Base-by-base conservation (phyloP, 2,888 invertebrate genomes). In the Acleris literana region DNA sequence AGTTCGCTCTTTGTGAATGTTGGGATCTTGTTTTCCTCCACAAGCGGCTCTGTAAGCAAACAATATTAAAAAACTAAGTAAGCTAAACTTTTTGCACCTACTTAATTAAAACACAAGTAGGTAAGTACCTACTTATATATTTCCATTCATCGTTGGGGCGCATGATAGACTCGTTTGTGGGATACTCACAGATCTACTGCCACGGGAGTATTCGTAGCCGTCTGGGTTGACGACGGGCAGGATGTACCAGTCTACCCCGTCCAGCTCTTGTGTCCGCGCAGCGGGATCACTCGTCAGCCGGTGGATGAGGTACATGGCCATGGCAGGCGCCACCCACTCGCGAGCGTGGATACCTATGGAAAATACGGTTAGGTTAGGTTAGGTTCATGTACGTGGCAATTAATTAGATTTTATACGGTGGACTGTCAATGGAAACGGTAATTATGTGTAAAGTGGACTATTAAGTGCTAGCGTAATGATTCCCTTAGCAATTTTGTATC, bases 161-260 rank as follows among this genome's bases (percentile, higher is more conserved):
- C 13, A 7, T 9, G 9, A 13, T 9, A 39, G 11, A 39, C 33
- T 11, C 11, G 13, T 39, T 39, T 4, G 39, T 13, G 13, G 4
- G 13, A 39, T 18, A 56, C 39, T 39, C 57, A 57, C 92, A 58
- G 70, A 70, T 69, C 70, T 70, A 44, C 75, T 77, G 18, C 79
- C 74, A 57, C 94, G 91, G 0, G 94, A 93, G 81, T 85, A 95
- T 74, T 94, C 95, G 73, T 96, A 96, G 0, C 96, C 96, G 78
- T 96, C 96, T 9, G 96, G 96, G 81, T 96, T 96, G 70, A 95
- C 89, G 11, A 94, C 85, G 0, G 96, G 96, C 13, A 96, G 79
- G 63, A 95, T 93, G 79, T 93, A 94, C 94, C 95, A 96, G 81
- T 96, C 95, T 20, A 95, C 93, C 20, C 93, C 91, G 33, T 93